These are phyloP conservation scores for Trachymyrmex septentrionalis DNA, from an alignment of 1,140 invertebrate species.

Conservation along the genomic window DNA sequence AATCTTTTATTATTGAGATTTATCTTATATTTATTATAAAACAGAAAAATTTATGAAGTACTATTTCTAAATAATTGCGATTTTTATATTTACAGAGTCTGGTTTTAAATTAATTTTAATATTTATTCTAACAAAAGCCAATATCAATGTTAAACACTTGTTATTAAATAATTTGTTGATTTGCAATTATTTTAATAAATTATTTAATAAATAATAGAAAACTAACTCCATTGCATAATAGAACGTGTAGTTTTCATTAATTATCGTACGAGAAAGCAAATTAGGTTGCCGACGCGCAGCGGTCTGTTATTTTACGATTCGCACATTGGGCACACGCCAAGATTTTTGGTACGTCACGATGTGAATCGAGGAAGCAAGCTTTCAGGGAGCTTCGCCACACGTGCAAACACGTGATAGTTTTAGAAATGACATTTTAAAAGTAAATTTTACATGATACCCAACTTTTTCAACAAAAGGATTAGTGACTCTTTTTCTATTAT, in stretches of 20 bases:
- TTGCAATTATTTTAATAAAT: constrained; percentile 1
- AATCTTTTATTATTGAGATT: neutral
- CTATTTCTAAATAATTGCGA: neutral
- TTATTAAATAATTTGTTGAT: neutral
- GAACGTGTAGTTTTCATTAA: constrained; percentile 1
- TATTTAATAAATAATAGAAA: constrained; percentile 3
- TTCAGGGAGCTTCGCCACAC: constrained; percentile 36
- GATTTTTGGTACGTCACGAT: constrained; percentile 72
- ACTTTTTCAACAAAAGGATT: neutral
- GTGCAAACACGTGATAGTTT: constrained; percentile 60
- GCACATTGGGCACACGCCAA: constrained; percentile 74
- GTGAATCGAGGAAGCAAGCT: constrained; percentile 69
- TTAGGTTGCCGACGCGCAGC: constrained; percentile 55
- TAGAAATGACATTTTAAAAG: constrained; percentile 50
- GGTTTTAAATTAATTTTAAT: neutral
- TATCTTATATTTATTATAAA: neutral
- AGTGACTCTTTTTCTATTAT: neutral
- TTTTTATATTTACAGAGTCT: neutral
- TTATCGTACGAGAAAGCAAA: constrained; percentile 70
- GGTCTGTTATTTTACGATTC: constrained; percentile 77
- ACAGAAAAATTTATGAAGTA: constrained; percentile 1
- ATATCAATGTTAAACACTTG: neutral
- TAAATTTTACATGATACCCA: constrained; percentile 14
- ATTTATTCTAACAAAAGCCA: neutral
- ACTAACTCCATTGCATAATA: neutral